These are phyloP conservation scores for Xiphorhynchus erythropygius DNA, from an alignment of 2,797 vertebrate species.

Conservation along the genomic window DNA sequence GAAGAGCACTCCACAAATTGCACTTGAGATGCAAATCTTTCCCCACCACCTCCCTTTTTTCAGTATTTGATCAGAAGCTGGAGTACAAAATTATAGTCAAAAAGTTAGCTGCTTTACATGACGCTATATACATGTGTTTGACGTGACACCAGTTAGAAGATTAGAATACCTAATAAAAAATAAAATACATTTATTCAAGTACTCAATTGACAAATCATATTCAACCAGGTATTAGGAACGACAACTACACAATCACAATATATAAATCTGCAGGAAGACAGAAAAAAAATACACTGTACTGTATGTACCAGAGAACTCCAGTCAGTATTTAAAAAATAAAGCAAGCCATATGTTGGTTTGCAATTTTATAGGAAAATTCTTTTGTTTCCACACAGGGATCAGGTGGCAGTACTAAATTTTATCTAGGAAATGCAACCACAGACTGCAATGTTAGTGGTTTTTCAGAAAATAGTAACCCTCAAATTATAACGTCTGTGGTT, in stretches of 20 bases:
- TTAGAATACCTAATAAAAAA: not conserved
- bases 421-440: conserved; percentile 70
- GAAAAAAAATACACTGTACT: not conserved
- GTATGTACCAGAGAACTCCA: not conserved
- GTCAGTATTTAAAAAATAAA: not conserved
- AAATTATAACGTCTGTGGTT: conserved; percentile 70
- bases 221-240: not conserved
- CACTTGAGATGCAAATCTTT: not conserved
- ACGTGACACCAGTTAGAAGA: not conserved
- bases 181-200: not conserved
- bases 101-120: not conserved
- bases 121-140: not conserved
- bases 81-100: not conserved
- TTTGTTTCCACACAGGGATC: conserved; percentile 62
- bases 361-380: conserved; percentile 41
- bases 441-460: conserved; percentile 53
- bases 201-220: not conserved
- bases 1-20: not conserved
- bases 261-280: not conserved
- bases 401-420: conserved; percentile 64
- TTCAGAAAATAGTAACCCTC: conserved; percentile 59
- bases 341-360: not conserved
- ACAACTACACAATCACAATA: not conserved
- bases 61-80: not conserved
- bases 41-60: not conserved